Percentiles rank a stretch among this genome's conserved stretches.
phyloP scores from a whole-genome alignment of 2,113 vertebrate species.

The Myrmophylax atrothorax region DNA sequence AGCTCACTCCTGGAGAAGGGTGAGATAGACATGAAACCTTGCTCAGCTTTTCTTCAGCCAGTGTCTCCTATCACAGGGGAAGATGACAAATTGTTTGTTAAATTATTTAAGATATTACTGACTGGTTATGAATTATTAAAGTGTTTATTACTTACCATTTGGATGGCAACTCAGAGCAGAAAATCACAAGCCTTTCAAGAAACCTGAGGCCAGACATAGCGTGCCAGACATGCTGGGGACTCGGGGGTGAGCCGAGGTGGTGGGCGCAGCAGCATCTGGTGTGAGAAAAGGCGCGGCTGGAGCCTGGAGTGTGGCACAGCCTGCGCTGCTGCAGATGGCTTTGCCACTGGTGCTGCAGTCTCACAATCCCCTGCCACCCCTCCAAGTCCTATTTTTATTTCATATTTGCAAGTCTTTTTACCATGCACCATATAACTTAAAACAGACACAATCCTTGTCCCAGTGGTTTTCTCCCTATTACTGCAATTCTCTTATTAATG shows the following conservation, averaged over 20 bases:
- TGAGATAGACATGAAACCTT: not conserved
- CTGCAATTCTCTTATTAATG: not conserved
- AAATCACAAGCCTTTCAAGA: conserved; percentile 47
- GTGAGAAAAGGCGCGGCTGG: conserved; percentile 42
- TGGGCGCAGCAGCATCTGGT: not conserved
- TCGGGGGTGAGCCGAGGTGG: not conserved
- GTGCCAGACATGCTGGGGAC: not conserved
- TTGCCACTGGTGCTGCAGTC: not conserved
- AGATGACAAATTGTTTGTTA: conserved; percentile 52
- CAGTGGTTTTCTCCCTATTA: not conserved
- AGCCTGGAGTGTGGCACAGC: not conserved
- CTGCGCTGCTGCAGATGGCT: not conserved
- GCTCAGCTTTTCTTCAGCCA: not conserved
- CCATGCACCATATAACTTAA: not conserved
- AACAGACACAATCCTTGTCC: not conserved
- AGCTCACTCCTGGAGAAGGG: not conserved
- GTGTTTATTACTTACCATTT: conserved; percentile 61
- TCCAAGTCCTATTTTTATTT: not conserved
- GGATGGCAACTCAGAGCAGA: conserved; percentile 14
- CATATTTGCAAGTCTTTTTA: not conserved
- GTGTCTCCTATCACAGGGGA: not conserved
- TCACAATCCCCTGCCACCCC: not conserved
- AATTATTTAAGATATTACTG: conserved; percentile 57
- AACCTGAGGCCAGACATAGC: not conserved
- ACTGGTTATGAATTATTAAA: conserved; percentile 59